Evolutionary conservation across 2,797 vertebrate genomes (phyloP).

Genomic region (Eulemur coronatus): DNA sequence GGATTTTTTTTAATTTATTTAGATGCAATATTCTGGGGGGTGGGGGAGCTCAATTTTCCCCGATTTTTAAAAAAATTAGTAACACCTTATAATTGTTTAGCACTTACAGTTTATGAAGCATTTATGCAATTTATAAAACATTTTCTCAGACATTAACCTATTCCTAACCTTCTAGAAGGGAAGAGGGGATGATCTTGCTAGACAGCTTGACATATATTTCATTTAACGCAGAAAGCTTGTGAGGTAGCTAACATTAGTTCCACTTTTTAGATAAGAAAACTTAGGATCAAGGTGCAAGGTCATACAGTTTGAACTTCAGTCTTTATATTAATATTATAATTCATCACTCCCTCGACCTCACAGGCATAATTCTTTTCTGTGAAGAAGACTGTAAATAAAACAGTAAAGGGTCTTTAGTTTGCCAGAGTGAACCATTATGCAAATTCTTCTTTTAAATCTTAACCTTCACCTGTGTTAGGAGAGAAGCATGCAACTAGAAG

Average conservation of each 20-base stretch:
- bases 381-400: neutral
- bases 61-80: neutral
- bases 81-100: neutral
- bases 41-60: neutral
- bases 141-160: neutral
- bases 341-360: neutral
- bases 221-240: slow-evolving; percentile 26
- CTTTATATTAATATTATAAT: neutral
- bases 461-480: neutral
- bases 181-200: neutral
- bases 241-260: neutral
- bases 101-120: neutral
- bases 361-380: neutral
- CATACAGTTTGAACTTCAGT: neutral
- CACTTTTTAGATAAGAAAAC: slow-evolving; percentile 35
- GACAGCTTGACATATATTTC: neutral
- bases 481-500: neutral
- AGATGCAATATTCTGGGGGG: neutral
- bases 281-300: neutral
- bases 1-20: neutral
- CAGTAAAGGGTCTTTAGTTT: neutral
- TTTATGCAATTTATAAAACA: neutral
- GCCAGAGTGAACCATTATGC: neutral
- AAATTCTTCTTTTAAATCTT: slow-evolving; percentile 4
- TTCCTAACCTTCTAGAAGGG: neutral